A percentile compares a stretch with the other conserved stretches of the same genome.
Evolutionary conservation across 2,113 vertebrate species (phyloP).

Genomic region (Helogale parvula): DNA sequence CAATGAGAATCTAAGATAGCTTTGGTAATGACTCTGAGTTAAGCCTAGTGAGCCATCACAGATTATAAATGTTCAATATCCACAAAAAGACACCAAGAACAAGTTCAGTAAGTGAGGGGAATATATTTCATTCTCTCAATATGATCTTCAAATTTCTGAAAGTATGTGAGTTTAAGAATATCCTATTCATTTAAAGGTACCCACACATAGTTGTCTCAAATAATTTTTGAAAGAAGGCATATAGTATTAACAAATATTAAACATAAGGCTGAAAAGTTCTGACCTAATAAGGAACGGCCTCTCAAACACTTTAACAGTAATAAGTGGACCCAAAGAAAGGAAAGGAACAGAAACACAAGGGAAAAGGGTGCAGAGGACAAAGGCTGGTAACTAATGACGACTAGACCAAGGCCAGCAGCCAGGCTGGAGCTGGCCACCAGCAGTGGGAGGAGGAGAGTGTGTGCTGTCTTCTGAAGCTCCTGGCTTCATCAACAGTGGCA

Average conservation of each 20-base stretch:
- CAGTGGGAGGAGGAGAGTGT: not conserved
- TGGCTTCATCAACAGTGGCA: not conserved
- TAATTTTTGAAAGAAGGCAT: conserved; percentile 23
- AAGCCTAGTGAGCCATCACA: conserved; percentile 10
- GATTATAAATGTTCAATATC: not conserved
- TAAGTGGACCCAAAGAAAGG: not conserved
- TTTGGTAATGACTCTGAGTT: not conserved
- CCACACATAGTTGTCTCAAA: not conserved
- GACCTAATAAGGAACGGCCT: not conserved
- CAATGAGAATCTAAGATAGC: not conserved
- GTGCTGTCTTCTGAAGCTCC: not conserved
- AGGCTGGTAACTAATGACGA: not conserved
- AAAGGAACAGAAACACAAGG: conserved; percentile 16
- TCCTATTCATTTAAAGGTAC: not conserved
- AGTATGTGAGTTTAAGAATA: conserved; percentile 13
- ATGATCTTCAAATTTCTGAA: conserved; percentile 16
- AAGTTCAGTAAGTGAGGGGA: not conserved
- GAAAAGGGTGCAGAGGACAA: not conserved
- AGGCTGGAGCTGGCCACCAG: not conserved
- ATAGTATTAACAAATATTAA: conserved; percentile 38
- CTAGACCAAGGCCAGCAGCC: not conserved
- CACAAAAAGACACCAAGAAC: conserved; percentile 24
- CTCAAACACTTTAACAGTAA: conserved; percentile 40
- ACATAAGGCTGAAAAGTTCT: not conserved
- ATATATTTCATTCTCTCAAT: not conserved